Conservation (phyloP, 2,113 vertebrate species). For the Protobothrops flavoviridis region DNA sequence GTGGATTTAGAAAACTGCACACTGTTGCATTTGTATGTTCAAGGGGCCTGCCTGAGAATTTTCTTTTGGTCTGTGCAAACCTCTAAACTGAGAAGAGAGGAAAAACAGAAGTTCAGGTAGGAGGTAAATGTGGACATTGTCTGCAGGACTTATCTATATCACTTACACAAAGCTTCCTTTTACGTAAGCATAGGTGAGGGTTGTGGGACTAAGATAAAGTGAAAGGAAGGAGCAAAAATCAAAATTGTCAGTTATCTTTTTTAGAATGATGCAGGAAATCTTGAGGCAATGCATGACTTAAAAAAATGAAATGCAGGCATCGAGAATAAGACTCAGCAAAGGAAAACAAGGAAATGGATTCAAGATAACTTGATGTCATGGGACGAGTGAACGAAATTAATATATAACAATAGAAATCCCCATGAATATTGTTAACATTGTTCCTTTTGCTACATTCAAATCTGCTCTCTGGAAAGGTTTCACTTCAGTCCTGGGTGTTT, state of each 20-base stretch:
- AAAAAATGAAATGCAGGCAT: neutral
- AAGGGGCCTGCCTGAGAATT: neutral
- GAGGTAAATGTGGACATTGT: neutral
- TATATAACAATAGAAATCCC: neutral
- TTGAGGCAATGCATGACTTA: neutral
- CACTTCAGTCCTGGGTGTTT: neutral
- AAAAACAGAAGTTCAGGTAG: neutral
- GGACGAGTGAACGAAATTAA: neutral
- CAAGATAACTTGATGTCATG: neutral
- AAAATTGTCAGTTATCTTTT: neutral
- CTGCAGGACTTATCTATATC: neutral
- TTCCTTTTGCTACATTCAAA: neutral
- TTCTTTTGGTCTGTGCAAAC: neutral
- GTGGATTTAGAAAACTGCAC: neutral
- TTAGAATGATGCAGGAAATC: neutral
- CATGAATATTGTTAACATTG: neutral
- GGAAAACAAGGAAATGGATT: neutral
- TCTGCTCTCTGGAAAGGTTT: neutral
- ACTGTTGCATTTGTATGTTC: neutral
- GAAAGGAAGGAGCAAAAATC: neutral
- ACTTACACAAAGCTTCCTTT: neutral
- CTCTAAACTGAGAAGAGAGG: neutral
- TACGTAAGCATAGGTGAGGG: neutral
- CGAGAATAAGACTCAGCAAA: neutral
- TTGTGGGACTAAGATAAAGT: neutral